Conservation (phyloP, 2,113 vertebrate species). For the Amphiprion ocellaris region DNA sequence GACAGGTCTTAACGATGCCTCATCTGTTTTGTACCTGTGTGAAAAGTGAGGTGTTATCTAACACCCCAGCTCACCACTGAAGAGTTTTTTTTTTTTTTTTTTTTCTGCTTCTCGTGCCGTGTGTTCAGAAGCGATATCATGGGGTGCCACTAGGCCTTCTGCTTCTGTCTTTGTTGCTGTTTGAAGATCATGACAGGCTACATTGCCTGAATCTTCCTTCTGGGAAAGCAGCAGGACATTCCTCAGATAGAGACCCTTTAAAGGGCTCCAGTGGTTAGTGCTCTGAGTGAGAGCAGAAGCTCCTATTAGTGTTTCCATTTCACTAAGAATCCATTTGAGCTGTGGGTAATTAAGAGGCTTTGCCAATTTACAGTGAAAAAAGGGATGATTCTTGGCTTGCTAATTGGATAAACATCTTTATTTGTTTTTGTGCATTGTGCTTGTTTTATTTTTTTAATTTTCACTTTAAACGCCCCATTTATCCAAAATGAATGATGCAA, state of each 20-base stretch:
- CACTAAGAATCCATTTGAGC: conserved; percentile 47
- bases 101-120: conserved; percentile 43
- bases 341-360: conserved; percentile 46
- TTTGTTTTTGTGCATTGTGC: not conserved
- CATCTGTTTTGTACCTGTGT: conserved; percentile 59
- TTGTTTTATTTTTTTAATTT: not conserved
- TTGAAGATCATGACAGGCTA: conserved; percentile 73
- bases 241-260: conserved; percentile 66
- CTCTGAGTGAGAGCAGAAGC: conserved; percentile 41
- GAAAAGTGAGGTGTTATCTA: conserved; percentile 63
- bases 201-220: conserved; percentile 67
- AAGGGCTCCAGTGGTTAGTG: conserved; percentile 48
- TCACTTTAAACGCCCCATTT: not conserved
- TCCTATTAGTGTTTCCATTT: conserved; percentile 56
- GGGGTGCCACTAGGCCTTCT: conserved; percentile 42
- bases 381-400: conserved; percentile 3
- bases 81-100: conserved; percentile 30
- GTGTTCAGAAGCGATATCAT: conserved; percentile 73
- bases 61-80: conserved; percentile 40
- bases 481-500: not conserved
- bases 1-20: conserved; percentile 55
- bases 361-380: conserved; percentile 11
- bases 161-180: conserved; percentile 66
- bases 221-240: conserved; percentile 73
- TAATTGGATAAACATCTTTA: conserved; percentile 18